Evolutionary conservation across 2,888 invertebrate species (phyloP), one percentile per base, ranked within the genome.

Genomic region (Nasonia oneida): DNA sequence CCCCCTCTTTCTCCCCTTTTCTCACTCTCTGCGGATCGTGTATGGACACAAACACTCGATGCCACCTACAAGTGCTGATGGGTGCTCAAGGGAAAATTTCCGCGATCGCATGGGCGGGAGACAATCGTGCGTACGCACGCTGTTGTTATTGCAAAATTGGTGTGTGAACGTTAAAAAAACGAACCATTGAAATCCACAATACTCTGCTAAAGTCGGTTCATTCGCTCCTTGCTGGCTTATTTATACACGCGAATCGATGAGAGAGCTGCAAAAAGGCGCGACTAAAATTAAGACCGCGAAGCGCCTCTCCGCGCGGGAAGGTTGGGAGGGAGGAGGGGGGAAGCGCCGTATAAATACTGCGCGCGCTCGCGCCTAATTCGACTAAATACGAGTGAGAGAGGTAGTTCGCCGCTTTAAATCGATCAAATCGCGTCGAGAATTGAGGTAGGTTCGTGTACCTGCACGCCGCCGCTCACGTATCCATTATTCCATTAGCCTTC

Each of bases 301-400:
- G 39, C 33, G 71, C 37, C 23, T 47, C 29, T 67, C 23, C 39
- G 39, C 23, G 3, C 5, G 39, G 23, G 73, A 6, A 3, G 8
- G 8, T 18, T n/a, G 14, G 23, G 29, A 23, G 71, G 37, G 37
- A 37, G 70, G 64, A 61, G n/a, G 6, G 47, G 42, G 42, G 42
- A 23, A 18, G 10, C 18, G 18, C 50, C 77, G 47, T 39, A 33
- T 78, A 73, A 73, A 83, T 83, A 83, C 83, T 70, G 5, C 53
- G 71, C 75, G 73, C 73, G 73, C 73, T 78, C 75, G 73, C 73
- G 73, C 74, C 82, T 82, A 85, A 85, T 85, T 85, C 78, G 75
- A 82, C 85, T 81, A 81, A 85, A 61, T 61, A 29, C 50, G 70
- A 61, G 64, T 10, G 37, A 29, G 18, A n/a, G 23, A 37, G 37